Evolutionary conservation across 1,140 invertebrate species (phyloP).

Genomic region (Diorhabda sublineata): DNA sequence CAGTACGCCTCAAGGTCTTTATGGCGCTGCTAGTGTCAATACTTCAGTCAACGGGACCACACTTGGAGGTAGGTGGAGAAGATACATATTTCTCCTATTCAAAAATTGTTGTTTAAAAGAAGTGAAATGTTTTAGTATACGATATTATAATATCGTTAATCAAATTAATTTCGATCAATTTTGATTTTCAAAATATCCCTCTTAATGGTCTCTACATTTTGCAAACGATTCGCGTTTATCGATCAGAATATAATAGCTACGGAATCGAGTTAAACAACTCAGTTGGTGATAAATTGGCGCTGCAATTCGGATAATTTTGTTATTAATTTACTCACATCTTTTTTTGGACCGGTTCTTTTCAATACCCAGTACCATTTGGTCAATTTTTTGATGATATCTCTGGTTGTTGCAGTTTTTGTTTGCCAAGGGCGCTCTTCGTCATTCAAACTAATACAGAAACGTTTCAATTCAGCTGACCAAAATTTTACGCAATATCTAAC

Average conservation of each 20-base stretch:
- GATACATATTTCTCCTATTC: constrained; percentile 7
- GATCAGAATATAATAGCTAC: too few relatives aligned
- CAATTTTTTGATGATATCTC: not conserved
- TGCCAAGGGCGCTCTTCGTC: not conserved
- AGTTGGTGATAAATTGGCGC: too few relatives aligned
- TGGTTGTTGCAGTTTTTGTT: not conserved
- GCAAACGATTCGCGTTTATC: too few relatives aligned
- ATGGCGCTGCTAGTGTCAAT: constrained; percentile 43
- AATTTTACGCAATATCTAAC: not conserved
- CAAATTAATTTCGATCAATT: too few relatives aligned
- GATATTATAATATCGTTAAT: too few relatives aligned
- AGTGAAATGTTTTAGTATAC: too few relatives aligned
- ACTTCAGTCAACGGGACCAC: constrained; percentile 47
- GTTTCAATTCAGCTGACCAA: too few relatives aligned
- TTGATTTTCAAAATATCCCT: too few relatives aligned
- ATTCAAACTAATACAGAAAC: not conserved
- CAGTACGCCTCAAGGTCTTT: constrained; percentile 42
- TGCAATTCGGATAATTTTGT: too few relatives aligned
- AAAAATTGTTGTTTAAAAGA: not conserved
- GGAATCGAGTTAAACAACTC: too few relatives aligned
- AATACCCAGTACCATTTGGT: not conserved
- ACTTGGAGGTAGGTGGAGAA: constrained; percentile 40
- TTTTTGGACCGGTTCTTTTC: not conserved
- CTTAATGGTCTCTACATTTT: too few relatives aligned
- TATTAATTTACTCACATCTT: too few relatives aligned